phyloP scores from a whole-genome alignment of 2,113 vertebrate genomes.

The Tachysurus vachellii region DNA sequence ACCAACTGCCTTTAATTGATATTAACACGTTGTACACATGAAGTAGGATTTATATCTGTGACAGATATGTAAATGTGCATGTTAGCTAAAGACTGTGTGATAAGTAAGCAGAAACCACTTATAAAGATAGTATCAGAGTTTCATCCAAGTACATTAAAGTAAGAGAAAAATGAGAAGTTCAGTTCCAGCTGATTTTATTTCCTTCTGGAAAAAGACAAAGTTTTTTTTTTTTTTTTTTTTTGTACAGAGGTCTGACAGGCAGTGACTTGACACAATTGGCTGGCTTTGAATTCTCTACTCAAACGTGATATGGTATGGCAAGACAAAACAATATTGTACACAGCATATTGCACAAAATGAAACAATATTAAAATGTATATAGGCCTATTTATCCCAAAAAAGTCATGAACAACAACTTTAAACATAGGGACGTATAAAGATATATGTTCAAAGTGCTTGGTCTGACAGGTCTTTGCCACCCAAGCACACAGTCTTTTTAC shows the following conservation, averaged over 20 bases:
- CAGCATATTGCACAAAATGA: slow-evolving; percentile 99
- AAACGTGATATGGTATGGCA: slow-evolving; percentile 85
- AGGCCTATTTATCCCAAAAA: slow-evolving; percentile 51
- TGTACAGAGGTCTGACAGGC: slow-evolving; percentile 99
- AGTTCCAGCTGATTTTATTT: slow-evolving; percentile 99
- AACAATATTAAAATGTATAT: slow-evolving; percentile 74
- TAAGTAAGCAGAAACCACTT: neutral
- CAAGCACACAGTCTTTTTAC: slow-evolving; percentile 97
- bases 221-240: slow-evolving; percentile 17
- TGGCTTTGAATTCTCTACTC: slow-evolving; percentile 85
- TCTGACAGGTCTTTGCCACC: slow-evolving; percentile 86
- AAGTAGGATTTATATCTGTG: neutral
- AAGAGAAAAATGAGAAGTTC: slow-evolving; percentile 73
- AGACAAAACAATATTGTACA: slow-evolving; percentile 89
- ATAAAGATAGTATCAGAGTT: neutral
- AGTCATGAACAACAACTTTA: slow-evolving; percentile 89
- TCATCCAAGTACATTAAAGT: neutral
- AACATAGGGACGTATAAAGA: slow-evolving; percentile 79
- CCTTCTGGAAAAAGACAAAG: slow-evolving; percentile 87
- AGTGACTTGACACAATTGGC: slow-evolving; percentile 98
- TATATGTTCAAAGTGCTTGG: slow-evolving; percentile 94
- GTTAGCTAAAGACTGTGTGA: neutral
- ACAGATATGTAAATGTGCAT: neutral
- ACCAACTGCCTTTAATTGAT: neutral
- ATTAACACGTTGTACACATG: neutral